Evolutionary conservation across 23 tunicate species (phyloP).

Genomic region (Clavelina lepadiformis): DNA sequence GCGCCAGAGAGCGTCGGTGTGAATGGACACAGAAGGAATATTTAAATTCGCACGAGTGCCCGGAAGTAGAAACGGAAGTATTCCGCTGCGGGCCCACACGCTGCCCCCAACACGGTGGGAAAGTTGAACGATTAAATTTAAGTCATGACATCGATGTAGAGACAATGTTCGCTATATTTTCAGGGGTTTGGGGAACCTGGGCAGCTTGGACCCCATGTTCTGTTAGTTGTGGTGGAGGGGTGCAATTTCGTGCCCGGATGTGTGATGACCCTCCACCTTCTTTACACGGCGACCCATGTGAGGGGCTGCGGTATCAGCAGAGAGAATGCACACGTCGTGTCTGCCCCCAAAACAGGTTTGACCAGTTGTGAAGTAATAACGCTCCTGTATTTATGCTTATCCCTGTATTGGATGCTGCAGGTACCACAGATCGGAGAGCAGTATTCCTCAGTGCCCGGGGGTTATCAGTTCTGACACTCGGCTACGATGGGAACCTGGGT

Average conservation of each 20-base stretch:
- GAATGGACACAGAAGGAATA: constrained; percentile 60
- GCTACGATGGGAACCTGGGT: constrained; percentile 31
- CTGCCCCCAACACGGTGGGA: constrained; percentile 30
- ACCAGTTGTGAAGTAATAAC: too few relatives aligned
- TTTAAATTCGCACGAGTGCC: constrained; percentile 20
- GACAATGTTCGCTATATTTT: background rate
- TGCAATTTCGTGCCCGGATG: constrained; percentile 28
- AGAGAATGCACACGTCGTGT: constrained; percentile 26
- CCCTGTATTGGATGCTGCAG: too few relatives aligned
- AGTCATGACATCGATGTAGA: too few relatives aligned
- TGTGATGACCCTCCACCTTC: constrained; percentile 62
- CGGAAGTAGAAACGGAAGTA: constrained; percentile 29
- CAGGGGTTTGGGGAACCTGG: constrained; percentile 76
- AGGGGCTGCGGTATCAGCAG: constrained; percentile 27
- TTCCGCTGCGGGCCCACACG: constrained; percentile 34
- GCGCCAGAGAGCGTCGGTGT: constrained; percentile 37
- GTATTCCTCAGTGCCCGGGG: constrained; percentile 44
- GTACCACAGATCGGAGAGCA: constrained; percentile 21
- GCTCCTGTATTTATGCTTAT: too few relatives aligned
- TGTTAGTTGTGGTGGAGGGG: constrained; percentile 65
- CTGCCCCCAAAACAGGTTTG: constrained; percentile 64
- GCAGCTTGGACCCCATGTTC: constrained; percentile 66
- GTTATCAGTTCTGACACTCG: constrained; percentile 9
- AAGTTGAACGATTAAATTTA: too few relatives aligned
- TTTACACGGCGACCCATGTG: constrained; percentile 33